A percentile compares a stretch with the other conserved stretches of the same genome.
These are phyloP conservation scores for Cheumatopsyche charites DNA, from an alignment of 1,140 invertebrate species.

Conservation along the genomic window DNA sequence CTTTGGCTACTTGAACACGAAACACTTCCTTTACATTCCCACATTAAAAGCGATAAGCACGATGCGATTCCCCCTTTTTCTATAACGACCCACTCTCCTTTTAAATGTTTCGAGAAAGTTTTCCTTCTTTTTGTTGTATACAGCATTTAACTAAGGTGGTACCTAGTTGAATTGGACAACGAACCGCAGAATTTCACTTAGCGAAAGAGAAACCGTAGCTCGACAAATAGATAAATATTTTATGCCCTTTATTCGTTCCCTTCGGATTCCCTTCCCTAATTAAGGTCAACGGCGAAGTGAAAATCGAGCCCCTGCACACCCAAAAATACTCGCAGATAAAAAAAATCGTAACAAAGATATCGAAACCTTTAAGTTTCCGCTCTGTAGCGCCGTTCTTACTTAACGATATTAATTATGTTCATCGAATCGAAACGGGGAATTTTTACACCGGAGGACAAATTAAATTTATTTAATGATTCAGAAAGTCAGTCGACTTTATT, in stretches of 20 bases:
- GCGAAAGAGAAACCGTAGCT: background rate
- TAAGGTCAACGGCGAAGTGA: constrained; percentile 18
- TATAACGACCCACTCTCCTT: background rate
- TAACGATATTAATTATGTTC: constrained; percentile 24
- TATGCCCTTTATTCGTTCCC: background rate
- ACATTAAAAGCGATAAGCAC: constrained; percentile 16
- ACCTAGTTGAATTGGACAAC: constrained; percentile 9
- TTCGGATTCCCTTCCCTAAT: constrained; percentile 15
- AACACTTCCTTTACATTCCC: background rate
- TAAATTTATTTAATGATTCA: background rate
- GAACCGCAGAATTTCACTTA: constrained; percentile 11
- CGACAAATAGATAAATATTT: constrained; percentile 26
- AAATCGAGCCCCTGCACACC: constrained; percentile 4
- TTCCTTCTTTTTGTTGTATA: too few relatives aligned
- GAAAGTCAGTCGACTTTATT: background rate
- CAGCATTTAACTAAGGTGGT: too few relatives aligned
- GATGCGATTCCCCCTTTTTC: background rate
- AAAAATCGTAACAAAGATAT: constrained; percentile 11
- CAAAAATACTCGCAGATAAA: constrained; percentile 13
- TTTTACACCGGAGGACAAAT: background rate
- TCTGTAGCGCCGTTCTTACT: constrained; percentile 10
- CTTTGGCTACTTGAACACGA: background rate
- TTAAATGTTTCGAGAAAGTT: constrained; percentile 5
- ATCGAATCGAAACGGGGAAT: background rate
- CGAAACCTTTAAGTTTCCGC: constrained; percentile 27